Evolutionary conservation across 2,888 invertebrate species (phyloP), one percentile per base, ranked within the genome.

Genomic region (Drosophila helvetica): DNA sequence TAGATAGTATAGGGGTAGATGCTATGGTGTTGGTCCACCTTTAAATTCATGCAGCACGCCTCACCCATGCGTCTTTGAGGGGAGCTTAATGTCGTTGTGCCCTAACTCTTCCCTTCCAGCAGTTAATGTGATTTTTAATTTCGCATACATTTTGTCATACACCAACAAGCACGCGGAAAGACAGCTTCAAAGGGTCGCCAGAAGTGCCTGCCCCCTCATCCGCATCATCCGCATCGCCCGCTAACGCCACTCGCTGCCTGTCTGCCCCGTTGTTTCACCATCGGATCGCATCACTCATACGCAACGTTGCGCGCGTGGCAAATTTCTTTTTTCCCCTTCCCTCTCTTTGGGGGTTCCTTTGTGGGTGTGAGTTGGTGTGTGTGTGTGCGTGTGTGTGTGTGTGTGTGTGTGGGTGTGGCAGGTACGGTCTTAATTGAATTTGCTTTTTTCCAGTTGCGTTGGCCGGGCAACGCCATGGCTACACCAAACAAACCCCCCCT

Each of bases 371-470:
- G 43, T 19, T 19, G 19, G 19, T 22, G 22, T 8, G 7, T 27
- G 22, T 30, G 22, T 50, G 50, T 18, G 48, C 25, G 58, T 46
- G 27, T 42, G 38, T 47, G 22, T 57, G 27, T 17, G 42, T 30
- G 43, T 15, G 19, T 15, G 46, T 46, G 45, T 52, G 53, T 65
- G 67, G 56, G 79, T 74, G 82, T 62, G 82, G 71, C 78, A 80
- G 78, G 80, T 77, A 78, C 77, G 68, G 67, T 72, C 84, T 80
- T 80, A 84, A 81, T 81, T 81, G 72, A 84, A 81, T 81, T 84
- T 71, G 54, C 51, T 54, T 67, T 70, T 60, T 69, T 63, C 55
- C 66, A 50, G 57, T 27, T 53, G 59, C 65, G 72, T 83, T 78
- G 78, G 75, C 80, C 50, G 7, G 74, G 79, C 57, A 79, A 79